phyloP scores from a whole-genome alignment of 1,140 invertebrate genomes.

The Drosophila arizonae region DNA sequence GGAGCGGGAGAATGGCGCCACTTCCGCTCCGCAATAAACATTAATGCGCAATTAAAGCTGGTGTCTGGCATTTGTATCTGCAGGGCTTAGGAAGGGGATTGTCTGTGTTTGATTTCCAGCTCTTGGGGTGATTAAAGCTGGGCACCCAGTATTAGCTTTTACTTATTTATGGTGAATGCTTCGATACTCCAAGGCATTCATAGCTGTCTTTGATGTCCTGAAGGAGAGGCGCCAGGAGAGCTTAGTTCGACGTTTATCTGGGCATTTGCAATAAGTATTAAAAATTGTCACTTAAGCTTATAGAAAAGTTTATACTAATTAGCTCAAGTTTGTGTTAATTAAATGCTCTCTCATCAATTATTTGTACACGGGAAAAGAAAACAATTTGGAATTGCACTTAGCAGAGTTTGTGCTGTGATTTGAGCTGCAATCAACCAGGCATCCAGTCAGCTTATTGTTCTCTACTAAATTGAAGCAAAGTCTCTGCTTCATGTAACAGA shows the following conservation, averaged over 20 bases:
- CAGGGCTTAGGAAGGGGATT: slow-evolving; percentile 1
- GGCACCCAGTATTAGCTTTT: slow-evolving; percentile 55
- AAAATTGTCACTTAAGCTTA: not conserved
- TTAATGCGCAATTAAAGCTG: slow-evolving; percentile 79
- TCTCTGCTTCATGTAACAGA: not conserved
- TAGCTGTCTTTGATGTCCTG: slow-evolving; percentile 30
- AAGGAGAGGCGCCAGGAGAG: not conserved
- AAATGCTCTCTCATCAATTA: too few relatives aligned
- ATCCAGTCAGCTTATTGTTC: too few relatives aligned
- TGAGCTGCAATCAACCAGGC: not conserved
- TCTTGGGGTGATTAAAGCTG: slow-evolving; percentile 65
- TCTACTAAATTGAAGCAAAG: not conserved
- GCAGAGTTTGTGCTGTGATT: not conserved
- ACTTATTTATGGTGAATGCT: slow-evolving; percentile 57
- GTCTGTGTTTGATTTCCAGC: slow-evolving; percentile 70
- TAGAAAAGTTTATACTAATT: too few relatives aligned
- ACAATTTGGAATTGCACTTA: not conserved
- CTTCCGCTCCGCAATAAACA: slow-evolving; percentile 76
- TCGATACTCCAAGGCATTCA: slow-evolving; percentile 26
- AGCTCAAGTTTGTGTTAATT: too few relatives aligned
- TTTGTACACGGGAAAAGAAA: not conserved
- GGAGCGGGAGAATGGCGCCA: slow-evolving; percentile 72
- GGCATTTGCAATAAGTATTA: slow-evolving; percentile 8
- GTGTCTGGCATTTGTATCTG: slow-evolving; percentile 52
- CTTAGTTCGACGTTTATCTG: slow-evolving; percentile 7